Conservation (phyloP, 2,797 vertebrate genomes). For the Pangasius krempfi region DNA sequence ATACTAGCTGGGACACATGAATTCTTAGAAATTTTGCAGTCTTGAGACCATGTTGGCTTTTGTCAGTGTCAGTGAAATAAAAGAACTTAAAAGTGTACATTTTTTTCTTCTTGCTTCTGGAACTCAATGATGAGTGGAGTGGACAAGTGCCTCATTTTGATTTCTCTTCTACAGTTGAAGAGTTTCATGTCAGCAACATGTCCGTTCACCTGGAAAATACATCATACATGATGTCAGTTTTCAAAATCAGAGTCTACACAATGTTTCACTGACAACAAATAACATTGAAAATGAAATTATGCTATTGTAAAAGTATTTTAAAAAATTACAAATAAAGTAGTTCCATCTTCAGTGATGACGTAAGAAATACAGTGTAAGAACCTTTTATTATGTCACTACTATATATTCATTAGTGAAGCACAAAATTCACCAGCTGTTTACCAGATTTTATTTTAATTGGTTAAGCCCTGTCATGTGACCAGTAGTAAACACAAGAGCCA, state of each 20-base stretch:
- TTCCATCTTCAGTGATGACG: background rate
- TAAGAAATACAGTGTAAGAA: background rate
- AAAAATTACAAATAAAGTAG: background rate
- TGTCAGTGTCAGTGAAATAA: background rate
- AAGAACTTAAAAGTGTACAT: conserved; percentile 61
- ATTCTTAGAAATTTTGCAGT: background rate
- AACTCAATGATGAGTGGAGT: conserved; percentile 72
- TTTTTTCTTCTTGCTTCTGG: conserved; percentile 53
- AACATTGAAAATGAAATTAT: background rate
- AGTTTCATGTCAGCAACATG: conserved; percentile 71
- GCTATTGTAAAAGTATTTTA: background rate
- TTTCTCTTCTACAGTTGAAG: conserved; percentile 75
- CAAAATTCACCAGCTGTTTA: background rate
- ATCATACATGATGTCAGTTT: background rate
- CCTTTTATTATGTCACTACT: background rate
- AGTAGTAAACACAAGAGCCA: background rate
- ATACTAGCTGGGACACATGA: background rate
- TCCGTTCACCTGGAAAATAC: conserved; percentile 66
- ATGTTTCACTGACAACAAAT: background rate
- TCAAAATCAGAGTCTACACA: background rate
- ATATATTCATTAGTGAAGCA: conserved; percentile 1
- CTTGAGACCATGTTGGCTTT: background rate
- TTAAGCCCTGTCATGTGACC: background rate
- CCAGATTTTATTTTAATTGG: background rate
- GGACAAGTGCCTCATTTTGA: conserved; percentile 66